Evolutionary conservation across 2,888 invertebrate genomes (phyloP), one percentile per base, ranked within the genome.

Genomic region (Chouioia cunea): DNA sequence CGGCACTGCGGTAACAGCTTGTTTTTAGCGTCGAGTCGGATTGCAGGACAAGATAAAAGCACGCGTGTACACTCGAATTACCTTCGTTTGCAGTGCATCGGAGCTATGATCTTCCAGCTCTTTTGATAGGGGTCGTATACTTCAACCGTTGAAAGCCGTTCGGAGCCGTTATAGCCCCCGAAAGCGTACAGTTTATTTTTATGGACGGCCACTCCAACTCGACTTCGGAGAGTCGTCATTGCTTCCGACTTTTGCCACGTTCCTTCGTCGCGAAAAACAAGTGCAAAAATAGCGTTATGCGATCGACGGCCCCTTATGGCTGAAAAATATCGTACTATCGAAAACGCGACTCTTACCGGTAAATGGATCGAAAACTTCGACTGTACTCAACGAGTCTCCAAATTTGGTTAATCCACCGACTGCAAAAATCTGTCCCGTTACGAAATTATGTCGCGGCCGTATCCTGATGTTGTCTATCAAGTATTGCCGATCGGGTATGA

Each of bases 341-440:
- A 16, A 36, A 50, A 36, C 2, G 18, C n/a, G 23, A 50, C 18
- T 20, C 73, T 66, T 70, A 80, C 81, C 88, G 4, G 86, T 86
- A 53, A 88, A 86, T 0, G 95, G 94, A 86, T 95, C 93, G 82
- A 91, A 95, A 76, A 92, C 92, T 86, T 96, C 95, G 0, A 95
- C 95, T 0, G 94, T 94, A 77, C 93, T 93, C 56, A 94, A 87
- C 0, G 94, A 94, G 82, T 94, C 93, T 50, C 93, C 94, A 78
- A 92, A 92, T 81, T 93, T 93, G 52, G 94, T 94, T 23, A 95
- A 86, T 1, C 95, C 96, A 22, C 95, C 96, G 48, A 96, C 93
- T 56, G 94, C 95, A 85, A 93, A 96, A 74, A 96, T 94, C 79
- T 93, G 91, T 0, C 95, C 95, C 76, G 91, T 90, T 20, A 93